Evolutionary conservation across 2,113 vertebrate species (phyloP).

Genomic region (Lepus timidus): DNA sequence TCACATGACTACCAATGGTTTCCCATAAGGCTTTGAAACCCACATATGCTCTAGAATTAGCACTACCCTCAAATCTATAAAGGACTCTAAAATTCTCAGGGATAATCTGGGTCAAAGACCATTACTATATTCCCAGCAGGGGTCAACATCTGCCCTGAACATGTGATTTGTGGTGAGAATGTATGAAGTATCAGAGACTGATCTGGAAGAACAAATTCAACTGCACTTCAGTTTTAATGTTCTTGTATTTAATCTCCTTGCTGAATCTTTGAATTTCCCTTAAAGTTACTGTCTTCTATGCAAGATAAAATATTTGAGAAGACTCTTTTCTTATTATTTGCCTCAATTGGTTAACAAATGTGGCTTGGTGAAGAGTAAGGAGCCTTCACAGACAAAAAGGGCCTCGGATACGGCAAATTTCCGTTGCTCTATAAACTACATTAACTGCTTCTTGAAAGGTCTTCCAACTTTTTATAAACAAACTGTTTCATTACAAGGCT

Average conservation of each 20-base stretch:
- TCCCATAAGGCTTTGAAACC: conserved; percentile 49
- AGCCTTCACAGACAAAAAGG: background rate
- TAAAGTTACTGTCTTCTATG: background rate
- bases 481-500: background rate
- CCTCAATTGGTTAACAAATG: conserved; percentile 7
- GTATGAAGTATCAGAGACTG: background rate
- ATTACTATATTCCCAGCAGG: background rate
- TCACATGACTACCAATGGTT: background rate
- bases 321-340: background rate
- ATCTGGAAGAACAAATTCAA: background rate
- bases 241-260: background rate
- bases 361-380: background rate
- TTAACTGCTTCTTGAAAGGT: conserved; percentile 1
- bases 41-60: background rate
- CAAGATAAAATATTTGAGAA: background rate
- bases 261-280: background rate
- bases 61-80: background rate
- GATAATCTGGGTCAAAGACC: background rate
- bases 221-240: background rate
- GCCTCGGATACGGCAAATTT: background rate
- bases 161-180: background rate
- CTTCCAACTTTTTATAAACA: background rate
- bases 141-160: conserved; percentile 16
- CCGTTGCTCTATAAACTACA: background rate
- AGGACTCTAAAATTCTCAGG: background rate